Conservation (phyloP, 2,888 invertebrate species). For the Eristalinus sepulchralis region DNA sequence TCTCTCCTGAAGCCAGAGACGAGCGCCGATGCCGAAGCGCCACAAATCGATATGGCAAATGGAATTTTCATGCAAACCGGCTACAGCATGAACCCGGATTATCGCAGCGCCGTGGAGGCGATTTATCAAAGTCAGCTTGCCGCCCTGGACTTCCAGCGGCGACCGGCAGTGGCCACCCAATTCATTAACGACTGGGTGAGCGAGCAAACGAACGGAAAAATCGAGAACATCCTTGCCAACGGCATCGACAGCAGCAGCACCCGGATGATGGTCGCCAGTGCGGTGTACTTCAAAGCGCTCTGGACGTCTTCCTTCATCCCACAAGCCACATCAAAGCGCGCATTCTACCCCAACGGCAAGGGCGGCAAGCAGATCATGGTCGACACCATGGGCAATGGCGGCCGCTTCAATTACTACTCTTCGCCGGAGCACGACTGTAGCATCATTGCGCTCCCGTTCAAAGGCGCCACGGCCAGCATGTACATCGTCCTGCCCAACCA, state of each 20-base stretch:
- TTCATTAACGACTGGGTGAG: slow-evolving; percentile 83
- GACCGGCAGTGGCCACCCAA: slow-evolving; percentile 78
- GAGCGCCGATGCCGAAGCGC: not conserved
- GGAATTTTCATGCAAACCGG: slow-evolving; percentile 83
- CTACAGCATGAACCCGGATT: slow-evolving; percentile 81
- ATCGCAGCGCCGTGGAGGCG: slow-evolving; percentile 79
- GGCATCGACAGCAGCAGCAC: slow-evolving; percentile 81
- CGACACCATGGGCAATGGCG: slow-evolving; percentile 84
- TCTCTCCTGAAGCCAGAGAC: slow-evolving; percentile 73
- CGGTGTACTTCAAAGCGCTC: slow-evolving; percentile 83
- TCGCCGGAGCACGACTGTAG: slow-evolving; percentile 79
- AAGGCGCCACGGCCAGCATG: slow-evolving; percentile 82
- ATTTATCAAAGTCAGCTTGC: slow-evolving; percentile 82
- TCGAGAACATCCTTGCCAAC: slow-evolving; percentile 81
- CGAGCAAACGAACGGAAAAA: slow-evolving; percentile 82
- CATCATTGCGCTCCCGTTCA: slow-evolving; percentile 84
- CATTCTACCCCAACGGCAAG: slow-evolving; percentile 63
- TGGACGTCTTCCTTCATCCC: slow-evolving; percentile 84
- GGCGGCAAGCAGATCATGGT: slow-evolving; percentile 72
- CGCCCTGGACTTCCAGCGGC: slow-evolving; percentile 81
- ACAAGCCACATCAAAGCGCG: slow-evolving; percentile 77
- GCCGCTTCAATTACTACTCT: slow-evolving; percentile 81
- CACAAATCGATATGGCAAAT: slow-evolving; percentile 79
- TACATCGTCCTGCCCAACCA: slow-evolving; percentile 83
- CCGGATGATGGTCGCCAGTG: slow-evolving; percentile 83